Conservation (phyloP, 2,113 vertebrate genomes). For the Theristicus caerulescens region DNA sequence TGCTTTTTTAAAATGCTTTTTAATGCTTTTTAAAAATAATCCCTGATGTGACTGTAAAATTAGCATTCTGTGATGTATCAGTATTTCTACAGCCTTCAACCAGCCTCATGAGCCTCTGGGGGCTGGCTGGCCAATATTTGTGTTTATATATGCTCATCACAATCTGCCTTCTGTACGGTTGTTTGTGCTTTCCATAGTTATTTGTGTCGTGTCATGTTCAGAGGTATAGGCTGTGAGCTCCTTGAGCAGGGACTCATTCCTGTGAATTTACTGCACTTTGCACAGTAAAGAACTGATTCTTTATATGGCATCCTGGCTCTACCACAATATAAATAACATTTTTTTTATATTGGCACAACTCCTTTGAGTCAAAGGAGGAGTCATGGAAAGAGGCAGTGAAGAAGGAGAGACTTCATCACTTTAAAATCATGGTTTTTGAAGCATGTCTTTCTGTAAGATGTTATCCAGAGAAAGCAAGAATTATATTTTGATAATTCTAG, state of each 20-base stretch:
- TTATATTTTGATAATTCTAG: not conserved
- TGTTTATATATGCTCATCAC: not conserved
- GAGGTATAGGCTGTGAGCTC: not conserved
- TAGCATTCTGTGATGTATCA: not conserved
- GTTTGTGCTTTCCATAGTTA: not conserved
- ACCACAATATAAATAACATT: constrained; percentile 1
- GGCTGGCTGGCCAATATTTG: not conserved
- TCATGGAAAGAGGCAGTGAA: not conserved
- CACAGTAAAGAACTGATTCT: not conserved
- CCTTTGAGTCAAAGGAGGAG: not conserved
- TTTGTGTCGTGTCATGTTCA: not conserved
- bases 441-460: not conserved
- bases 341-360: not conserved
- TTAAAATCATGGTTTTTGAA: not conserved
- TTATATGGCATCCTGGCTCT: not conserved
- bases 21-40: not conserved
- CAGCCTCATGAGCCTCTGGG: not conserved
- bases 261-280: not conserved
- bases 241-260: not conserved
- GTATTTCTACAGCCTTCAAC: not conserved
- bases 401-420: not conserved
- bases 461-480: constrained; percentile 6
- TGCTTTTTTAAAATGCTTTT: not conserved
- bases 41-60: not conserved
- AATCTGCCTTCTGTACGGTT: not conserved